Conservation (phyloP, 2,113 vertebrate genomes). For the Uropsilus gracilis region DNA sequence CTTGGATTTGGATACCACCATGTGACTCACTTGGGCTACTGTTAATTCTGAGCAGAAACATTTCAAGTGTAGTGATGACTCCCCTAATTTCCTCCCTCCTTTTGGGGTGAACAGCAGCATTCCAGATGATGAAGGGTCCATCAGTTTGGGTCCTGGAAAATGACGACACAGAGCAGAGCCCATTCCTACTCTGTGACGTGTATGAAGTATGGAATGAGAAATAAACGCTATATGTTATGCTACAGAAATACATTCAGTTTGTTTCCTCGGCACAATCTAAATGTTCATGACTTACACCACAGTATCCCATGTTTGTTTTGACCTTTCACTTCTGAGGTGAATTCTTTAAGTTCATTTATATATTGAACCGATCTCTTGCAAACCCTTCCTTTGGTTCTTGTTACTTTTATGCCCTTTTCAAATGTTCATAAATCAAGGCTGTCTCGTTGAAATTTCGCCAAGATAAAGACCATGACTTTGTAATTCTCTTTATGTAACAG, state of each 20-base stretch:
- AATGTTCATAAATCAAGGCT: constrained; percentile 8
- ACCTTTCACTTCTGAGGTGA: background rate
- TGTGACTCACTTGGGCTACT: background rate
- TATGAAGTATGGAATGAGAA: background rate
- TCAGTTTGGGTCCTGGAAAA: background rate
- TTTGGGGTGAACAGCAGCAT: background rate
- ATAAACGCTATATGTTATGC: background rate
- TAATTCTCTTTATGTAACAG: background rate
- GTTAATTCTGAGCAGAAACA: background rate
- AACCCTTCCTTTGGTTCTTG: background rate
- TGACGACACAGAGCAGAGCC: background rate
- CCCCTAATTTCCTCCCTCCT: background rate
- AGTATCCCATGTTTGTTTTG: background rate
- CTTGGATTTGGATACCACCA: background rate
- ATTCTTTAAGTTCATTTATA: background rate
- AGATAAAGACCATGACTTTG: background rate
- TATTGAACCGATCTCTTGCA: background rate
- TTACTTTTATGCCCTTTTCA: background rate
- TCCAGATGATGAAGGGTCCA: background rate
- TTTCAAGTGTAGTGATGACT: background rate
- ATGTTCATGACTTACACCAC: background rate
- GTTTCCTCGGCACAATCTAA: background rate
- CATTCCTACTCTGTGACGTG: background rate
- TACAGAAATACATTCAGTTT: background rate
- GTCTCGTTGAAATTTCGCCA: background rate